phyloP scores from a whole-genome alignment of 2,797 vertebrate genomes.

The Australoheros facetus region DNA sequence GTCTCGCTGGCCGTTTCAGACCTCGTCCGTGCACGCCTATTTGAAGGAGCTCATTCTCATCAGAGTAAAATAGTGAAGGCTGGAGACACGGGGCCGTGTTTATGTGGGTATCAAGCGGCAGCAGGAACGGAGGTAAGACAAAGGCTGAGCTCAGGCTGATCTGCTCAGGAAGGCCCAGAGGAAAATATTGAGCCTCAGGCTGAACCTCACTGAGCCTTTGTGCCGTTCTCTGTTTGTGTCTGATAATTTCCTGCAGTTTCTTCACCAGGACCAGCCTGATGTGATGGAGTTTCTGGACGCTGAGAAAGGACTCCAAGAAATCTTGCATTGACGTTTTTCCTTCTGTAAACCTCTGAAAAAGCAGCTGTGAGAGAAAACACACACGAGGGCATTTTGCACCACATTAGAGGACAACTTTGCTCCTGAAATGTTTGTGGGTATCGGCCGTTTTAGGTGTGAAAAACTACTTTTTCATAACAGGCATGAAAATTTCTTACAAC shows the following conservation, averaged over 20 bases:
- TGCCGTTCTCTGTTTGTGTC: background rate
- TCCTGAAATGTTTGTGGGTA: background rate
- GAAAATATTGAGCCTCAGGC: background rate
- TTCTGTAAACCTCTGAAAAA: conserved; percentile 60
- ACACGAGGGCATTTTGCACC: background rate
- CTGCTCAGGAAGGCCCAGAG: background rate
- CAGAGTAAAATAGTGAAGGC: background rate
- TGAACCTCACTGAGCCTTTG: conserved; percentile 1
- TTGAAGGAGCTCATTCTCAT: background rate
- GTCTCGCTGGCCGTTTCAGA: conserved; percentile 26
- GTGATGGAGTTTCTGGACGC: conserved; percentile 50
- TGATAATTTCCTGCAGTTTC: conserved; percentile 54
- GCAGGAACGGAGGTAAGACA: conserved; percentile 34
- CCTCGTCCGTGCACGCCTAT: conserved; percentile 8
- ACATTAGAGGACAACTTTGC: background rate
- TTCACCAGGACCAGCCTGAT: conserved; percentile 50
- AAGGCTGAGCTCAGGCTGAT: conserved; percentile 32
- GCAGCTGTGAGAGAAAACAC: conserved; percentile 42
- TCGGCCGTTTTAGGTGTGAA: background rate
- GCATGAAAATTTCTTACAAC: background rate
- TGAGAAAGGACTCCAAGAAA: conserved; percentile 61
- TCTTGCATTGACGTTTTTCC: conserved; percentile 34
- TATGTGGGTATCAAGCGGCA: conserved; percentile 21
- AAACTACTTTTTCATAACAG: background rate
- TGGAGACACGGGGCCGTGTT: background rate